Base-by-base conservation (phyloP, 2,888 invertebrate genomes). In the Galeruca laticollis region DNA sequence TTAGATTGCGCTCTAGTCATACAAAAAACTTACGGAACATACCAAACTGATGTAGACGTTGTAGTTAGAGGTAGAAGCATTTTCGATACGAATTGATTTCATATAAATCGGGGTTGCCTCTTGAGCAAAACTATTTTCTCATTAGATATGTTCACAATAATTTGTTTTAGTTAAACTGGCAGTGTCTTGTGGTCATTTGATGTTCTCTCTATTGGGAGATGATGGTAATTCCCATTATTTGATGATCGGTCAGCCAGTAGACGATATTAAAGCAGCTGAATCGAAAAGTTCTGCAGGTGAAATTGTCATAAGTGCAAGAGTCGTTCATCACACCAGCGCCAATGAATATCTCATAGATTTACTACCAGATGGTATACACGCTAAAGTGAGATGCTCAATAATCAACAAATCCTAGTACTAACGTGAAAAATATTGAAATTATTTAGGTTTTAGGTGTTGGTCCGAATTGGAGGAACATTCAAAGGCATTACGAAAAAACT, bases 1-100 rank as follows among this genome's bases (percentile, higher is more conserved):
- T 87, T 91, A n/a, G 91, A 91, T 76, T 90, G 91, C 60, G 91
- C 91, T 0, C 86, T 92, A 8, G 86, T 88, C 20, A 90, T 92
- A 76, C 91, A 92, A 78, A 91, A 91, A 81, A 88, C 89, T 72
- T 90, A 90, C 77, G 91, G 91, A 0, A 86, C 86, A 3, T 89
- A 88, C 75, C 85, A 87, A 57, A 91, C 91, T 0, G 91, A 92
- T 71, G 87, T 90, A 47, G 90, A 89, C 1, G 87, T 91, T 2
- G 84, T 86, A 3, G 84, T 92, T 3, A 88, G 87, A 86, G 90
- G 91, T 90, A 76, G n/a, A n/a, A n/a, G n/a, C n/a, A n/a, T n/a
- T n/a, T n/a, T n/a, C n/a, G n/a, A n/a, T n/a, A n/a, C n/a, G n/a
- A n/a, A n/a, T n/a, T n/a, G n/a, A n/a, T n/a, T n/a, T n/a, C n/a